Conservation (phyloP, 1,140 invertebrate species). For the Mamestra configurata region DNA sequence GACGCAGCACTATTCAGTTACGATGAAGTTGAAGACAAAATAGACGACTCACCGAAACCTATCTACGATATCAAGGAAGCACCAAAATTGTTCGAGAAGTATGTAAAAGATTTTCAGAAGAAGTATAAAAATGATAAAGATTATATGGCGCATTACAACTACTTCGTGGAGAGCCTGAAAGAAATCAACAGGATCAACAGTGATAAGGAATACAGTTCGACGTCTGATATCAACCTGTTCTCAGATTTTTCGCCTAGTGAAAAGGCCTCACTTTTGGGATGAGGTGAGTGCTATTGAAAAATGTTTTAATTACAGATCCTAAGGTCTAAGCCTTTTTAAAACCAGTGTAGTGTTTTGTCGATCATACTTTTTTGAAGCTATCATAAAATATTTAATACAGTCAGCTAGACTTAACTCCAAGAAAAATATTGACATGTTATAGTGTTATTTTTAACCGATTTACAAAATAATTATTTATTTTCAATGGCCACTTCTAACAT, state of each 20-base stretch:
- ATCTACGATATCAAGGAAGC: slow-evolving; percentile 71
- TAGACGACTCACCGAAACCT: slow-evolving; percentile 40
- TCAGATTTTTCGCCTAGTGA: slow-evolving; percentile 67
- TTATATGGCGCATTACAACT: slow-evolving; percentile 64
- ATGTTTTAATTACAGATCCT: too few species aligned
- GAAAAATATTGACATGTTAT: too few species aligned
- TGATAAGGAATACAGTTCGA: slow-evolving; percentile 55
- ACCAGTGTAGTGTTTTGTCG: too few species aligned
- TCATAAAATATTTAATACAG: too few species aligned
- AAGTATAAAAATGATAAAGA: slow-evolving; percentile 68
- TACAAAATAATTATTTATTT: too few species aligned
- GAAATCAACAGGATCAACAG: slow-evolving; percentile 71
- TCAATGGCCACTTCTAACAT: too few species aligned
- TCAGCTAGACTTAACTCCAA: too few species aligned
- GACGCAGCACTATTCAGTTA: not conserved
- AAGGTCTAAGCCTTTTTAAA: too few species aligned
- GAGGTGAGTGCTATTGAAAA: not conserved
- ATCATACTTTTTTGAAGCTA: too few species aligned
- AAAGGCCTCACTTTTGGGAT: slow-evolving; percentile 16
- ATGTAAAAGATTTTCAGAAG: slow-evolving; percentile 69
- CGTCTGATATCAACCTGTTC: slow-evolving; percentile 71
- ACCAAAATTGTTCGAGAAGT: slow-evolving; percentile 67
- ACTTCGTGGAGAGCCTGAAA: slow-evolving; percentile 70
- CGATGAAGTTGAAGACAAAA: slow-evolving; percentile 39
- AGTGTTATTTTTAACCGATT: too few species aligned